Conservation (phyloP, 1,140 invertebrate species). For the Venturia canescens region DNA sequence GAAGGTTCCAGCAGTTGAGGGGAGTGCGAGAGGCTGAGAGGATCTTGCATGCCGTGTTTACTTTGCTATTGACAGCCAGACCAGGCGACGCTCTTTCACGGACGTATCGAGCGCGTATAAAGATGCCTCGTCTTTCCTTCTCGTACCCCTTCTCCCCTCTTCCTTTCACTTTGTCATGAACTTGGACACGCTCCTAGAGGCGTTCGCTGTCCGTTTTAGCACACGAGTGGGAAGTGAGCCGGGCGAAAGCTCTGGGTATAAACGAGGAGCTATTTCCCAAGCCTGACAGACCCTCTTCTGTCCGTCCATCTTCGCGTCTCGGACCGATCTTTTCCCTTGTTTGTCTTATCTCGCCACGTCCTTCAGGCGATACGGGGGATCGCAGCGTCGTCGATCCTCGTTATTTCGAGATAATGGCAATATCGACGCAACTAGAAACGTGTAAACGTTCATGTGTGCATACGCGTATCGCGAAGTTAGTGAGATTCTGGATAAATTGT, state of each 20-base stretch:
- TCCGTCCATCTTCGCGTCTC: slow-evolving; percentile 14
- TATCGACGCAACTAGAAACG: background rate
- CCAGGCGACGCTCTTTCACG: slow-evolving; percentile 6
- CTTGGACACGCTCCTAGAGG: background rate
- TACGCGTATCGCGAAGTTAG: too few relatives aligned
- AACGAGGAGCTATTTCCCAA: slow-evolving; percentile 15
- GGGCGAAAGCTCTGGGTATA: background rate
- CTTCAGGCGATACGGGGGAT: background rate
- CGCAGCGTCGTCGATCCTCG: background rate
- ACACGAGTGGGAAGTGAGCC: background rate
- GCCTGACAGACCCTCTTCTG: slow-evolving; percentile 24
- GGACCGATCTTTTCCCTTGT: slow-evolving; percentile 16
- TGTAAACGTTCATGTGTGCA: too few relatives aligned
- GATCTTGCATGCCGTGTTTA: slow-evolving; percentile 47
- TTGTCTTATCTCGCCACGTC: slow-evolving; percentile 7
- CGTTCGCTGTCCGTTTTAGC: background rate
- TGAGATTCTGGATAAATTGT: too few relatives aligned
- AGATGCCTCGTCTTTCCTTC: slow-evolving; percentile 16
- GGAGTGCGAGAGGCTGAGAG: slow-evolving; percentile 40
- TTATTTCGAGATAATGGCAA: slow-evolving; percentile 17
- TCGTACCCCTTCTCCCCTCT: background rate
- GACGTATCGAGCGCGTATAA: slow-evolving; percentile 12
- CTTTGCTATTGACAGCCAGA: slow-evolving; percentile 29
- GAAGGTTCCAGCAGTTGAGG: background rate
- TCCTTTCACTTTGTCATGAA: slow-evolving; percentile 1